phyloP scores from a whole-genome alignment of 2,113 vertebrate genomes.

The Cynopterus brachyotis region DNA sequence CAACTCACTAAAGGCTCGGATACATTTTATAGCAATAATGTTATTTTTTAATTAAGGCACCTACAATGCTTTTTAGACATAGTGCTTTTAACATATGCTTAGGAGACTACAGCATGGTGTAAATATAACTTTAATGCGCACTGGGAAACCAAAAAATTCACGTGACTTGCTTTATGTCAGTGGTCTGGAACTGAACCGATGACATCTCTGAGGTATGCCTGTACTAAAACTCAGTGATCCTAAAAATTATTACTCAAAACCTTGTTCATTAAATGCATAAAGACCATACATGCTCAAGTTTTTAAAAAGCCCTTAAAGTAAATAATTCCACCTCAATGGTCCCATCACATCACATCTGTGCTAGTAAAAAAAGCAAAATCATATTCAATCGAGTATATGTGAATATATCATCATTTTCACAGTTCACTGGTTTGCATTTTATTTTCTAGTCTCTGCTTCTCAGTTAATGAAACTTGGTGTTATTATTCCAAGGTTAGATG shows the following conservation, averaged over 20 bases:
- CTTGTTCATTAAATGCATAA: not conserved
- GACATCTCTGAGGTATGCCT: too few relatives aligned
- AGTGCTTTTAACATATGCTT: not conserved
- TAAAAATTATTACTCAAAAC: not conserved
- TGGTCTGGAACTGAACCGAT: too few relatives aligned
- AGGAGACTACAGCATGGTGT: not conserved
- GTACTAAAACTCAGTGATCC: not conserved
- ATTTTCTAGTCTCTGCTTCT: constrained; percentile 68
- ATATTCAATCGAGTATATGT: not conserved
- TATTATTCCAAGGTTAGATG: constrained; percentile 55
- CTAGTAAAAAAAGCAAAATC: constrained; percentile 52
- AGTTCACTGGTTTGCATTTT: constrained; percentile 59
- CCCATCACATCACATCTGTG: constrained; percentile 13
- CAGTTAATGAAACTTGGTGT: constrained; percentile 54
- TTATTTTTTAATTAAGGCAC: not conserved
- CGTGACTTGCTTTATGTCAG: too few relatives aligned
- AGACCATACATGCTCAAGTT: not conserved
- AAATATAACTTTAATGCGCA: not conserved
- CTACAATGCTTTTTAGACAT: not conserved
- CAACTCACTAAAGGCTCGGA: not conserved
- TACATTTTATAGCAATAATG: too few relatives aligned
- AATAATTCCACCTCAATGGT: constrained; percentile 52
- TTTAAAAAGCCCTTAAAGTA: constrained; percentile 24
- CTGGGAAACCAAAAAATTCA: not conserved
- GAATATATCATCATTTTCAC: constrained; percentile 58